Base-by-base conservation (phyloP, 2,113 vertebrate genomes). In the Pituophis catenifer region DNA sequence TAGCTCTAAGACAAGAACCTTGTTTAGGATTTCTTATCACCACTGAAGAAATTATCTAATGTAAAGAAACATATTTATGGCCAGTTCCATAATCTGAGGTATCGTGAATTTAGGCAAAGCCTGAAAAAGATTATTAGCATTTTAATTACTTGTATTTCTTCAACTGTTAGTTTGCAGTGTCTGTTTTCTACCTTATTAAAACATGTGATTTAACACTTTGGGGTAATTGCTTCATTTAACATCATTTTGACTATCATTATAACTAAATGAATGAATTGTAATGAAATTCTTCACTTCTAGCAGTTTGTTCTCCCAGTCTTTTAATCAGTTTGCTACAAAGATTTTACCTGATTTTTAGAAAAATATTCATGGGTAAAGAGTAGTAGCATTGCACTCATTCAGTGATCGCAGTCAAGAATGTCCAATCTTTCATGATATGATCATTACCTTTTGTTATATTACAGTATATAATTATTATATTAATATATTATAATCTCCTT, bases 1-100 rank as follows among this genome's bases (percentile, higher is more conserved):
- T 94, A 86, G 81, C 94, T 58, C 65, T 70, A 87, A 62, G 8
- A 85, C 58, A 38, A 21, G 24, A 88, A 91, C 92, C 9, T 23
- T 19, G 92, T 8, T 3, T 50, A 62, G n/a, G 12, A 24, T 89
- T 54, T 54, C 54, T 65, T 65, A 1, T 6, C 29, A 89, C 26
- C 2, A 3, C 8, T 48, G 12, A 93, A 90, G 44, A 19, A 88
- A 26, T 52, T 50, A 52, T 88, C 2, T 38, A 81, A 81, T 38
- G 38, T 81, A 19, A 21, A 75, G 6, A 38, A 8, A 19, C 75
- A 38, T 81, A 7, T 81, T 81, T 81, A 81, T 81, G 75, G 33
- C 33, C 75, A 81, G 70, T 81, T 81, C 13, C 70, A 81, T 19
- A 38, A 44, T 44, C 17, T 81, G 75, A 38, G 15, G 33, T 2